These are phyloP conservation scores for Charina bottae DNA, from an alignment of 2,113 vertebrate genomes.

Conservation along the genomic window DNA sequence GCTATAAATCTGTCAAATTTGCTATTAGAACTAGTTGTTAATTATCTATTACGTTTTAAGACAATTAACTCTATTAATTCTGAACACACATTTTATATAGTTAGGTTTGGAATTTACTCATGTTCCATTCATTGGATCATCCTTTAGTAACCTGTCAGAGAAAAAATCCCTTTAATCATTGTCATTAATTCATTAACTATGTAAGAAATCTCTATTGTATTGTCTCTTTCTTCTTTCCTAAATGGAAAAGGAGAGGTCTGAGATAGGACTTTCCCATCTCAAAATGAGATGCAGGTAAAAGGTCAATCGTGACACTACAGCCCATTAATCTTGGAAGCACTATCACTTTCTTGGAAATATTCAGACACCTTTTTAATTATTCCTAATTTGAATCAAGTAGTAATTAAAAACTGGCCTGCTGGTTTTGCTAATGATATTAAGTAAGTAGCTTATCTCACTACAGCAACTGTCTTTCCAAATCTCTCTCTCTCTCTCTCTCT, in stretches of 20 bases:
- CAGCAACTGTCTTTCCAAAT: neutral
- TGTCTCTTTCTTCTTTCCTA: neutral
- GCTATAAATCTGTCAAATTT: neutral
- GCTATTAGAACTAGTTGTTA: neutral
- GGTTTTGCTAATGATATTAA: neutral
- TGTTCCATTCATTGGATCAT: neutral
- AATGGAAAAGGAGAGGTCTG: neutral
- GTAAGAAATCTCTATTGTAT: neutral
- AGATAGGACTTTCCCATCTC: neutral
- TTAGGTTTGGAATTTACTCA: neutral
- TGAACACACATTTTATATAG: neutral
- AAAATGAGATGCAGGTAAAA: neutral
- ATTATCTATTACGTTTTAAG: neutral
- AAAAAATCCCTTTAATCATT: neutral
- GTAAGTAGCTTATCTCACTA: neutral
- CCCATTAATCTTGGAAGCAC: neutral
- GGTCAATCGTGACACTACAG: neutral
- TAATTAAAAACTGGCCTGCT: slow-evolving; percentile 11
- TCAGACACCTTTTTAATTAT: neutral
- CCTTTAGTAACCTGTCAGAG: no score
- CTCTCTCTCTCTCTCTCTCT: fast-evolving
- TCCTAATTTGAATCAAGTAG: slow-evolving; percentile 9
- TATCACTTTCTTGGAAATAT: neutral
- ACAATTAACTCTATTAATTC: neutral
- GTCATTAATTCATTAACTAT: neutral